A percentile compares a stretch with the other conserved stretches of the same genome.
Conservation (phyloP, 2,888 invertebrate species). For the Netelia virgata region DNA sequence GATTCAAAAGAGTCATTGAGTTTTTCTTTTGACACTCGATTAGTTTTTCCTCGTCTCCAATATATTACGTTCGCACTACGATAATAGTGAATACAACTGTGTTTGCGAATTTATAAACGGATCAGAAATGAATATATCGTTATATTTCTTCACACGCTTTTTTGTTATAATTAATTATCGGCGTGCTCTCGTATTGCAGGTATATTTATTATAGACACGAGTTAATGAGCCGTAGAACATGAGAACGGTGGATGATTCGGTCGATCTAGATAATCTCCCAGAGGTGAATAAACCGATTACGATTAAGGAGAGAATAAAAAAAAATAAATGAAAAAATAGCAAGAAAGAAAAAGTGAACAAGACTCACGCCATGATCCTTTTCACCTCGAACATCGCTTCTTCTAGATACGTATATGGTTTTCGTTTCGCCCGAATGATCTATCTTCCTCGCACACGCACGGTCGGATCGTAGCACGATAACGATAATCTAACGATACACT, state of each 20-base stretch:
- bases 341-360: constrained; percentile 2
- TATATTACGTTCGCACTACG: too few relatives aligned
- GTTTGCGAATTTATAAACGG: too few relatives aligned
- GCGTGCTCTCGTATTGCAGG: constrained; percentile 1
- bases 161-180: not conserved
- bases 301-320: not conserved
- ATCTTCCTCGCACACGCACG: constrained; percentile 34
- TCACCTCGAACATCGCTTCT: constrained; percentile 18
- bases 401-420: not conserved
- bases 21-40: too few relatives aligned
- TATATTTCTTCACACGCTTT: not conserved
- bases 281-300: constrained; percentile 47
- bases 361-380: constrained; percentile 59
- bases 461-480: constrained; percentile 29
- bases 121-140: not conserved
- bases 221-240: constrained; percentile 38
- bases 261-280: constrained; percentile 34
- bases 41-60: too few relatives aligned
- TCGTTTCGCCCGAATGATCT: constrained; percentile 9
- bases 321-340: not conserved
- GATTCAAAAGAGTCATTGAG: too few relatives aligned
- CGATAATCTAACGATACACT: constrained; percentile 42
- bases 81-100: too few relatives aligned
- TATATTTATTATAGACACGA: not conserved
- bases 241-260: constrained; percentile 3